Conservation (phyloP, 2,113 vertebrate species). For the Heliornis fulica region DNA sequence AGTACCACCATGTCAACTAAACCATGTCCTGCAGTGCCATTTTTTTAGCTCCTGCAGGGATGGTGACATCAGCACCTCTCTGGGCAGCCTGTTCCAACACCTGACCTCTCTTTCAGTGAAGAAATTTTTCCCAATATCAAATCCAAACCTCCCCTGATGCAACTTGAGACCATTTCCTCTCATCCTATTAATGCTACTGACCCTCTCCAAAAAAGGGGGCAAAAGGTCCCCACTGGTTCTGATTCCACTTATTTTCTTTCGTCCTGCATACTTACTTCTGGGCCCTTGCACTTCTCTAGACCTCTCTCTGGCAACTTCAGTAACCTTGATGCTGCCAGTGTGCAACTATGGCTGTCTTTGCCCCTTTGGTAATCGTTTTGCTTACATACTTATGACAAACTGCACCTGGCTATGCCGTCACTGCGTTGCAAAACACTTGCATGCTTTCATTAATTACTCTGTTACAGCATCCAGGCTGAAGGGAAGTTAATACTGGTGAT, state of each 20-base stretch:
- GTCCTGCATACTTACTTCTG: neutral
- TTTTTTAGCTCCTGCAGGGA: too few species aligned
- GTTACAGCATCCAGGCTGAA: neutral
- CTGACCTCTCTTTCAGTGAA: too few species aligned
- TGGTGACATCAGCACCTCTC: too few species aligned
- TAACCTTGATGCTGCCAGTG: fast-evolving
- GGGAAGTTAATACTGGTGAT: neutral
- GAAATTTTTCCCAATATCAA: too few species aligned
- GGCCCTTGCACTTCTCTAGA: neutral
- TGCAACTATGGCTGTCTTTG: neutral
- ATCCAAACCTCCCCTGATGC: too few species aligned
- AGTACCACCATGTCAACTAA: too few species aligned
- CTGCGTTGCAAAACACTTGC: neutral
- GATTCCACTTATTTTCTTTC: neutral
- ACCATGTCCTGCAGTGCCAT: too few species aligned
- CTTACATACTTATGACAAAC: neutral
- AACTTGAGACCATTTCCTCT: too few species aligned
- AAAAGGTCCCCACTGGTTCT: neutral
- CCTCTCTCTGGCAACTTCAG: neutral
- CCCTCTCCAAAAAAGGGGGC: neutral
- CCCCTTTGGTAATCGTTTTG: neutral
- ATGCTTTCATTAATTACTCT: neutral
- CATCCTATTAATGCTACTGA: neutral
- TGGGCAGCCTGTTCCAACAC: too few species aligned
- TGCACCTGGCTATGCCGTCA: neutral